Conservation (phyloP, 2,113 vertebrate genomes). For the Rissa tridactyla region DNA sequence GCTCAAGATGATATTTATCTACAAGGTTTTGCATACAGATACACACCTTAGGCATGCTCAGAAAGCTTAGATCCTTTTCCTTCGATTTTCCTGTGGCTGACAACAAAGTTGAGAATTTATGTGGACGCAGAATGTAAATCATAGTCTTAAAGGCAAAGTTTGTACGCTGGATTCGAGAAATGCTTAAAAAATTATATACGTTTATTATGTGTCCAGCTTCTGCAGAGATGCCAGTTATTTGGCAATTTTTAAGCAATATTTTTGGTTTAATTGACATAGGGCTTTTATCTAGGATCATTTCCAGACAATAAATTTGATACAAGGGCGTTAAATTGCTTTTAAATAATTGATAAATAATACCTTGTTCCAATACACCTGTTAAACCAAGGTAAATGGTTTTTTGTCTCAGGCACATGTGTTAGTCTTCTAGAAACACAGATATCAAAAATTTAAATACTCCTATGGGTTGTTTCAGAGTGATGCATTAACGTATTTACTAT, state of each 20-base stretch:
- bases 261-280: neutral
- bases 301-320: neutral
- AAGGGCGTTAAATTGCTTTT: neutral
- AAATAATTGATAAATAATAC: neutral
- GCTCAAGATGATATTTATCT: neutral
- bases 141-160: neutral
- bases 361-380: neutral
- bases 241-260: neutral
- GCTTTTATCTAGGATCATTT: neutral
- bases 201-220: neutral
- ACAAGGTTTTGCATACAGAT: neutral
- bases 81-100: neutral
- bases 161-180: neutral
- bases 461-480: neutral
- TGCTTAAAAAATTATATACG: neutral
- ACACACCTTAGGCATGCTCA: neutral
- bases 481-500: neutral
- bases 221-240: neutral
- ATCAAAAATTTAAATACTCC: neutral
- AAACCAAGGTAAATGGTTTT: neutral
- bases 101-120: neutral
- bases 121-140: neutral
- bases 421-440: neutral
- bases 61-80: neutral
- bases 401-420: neutral